Evolutionary conservation across 2,797 vertebrate genomes (phyloP), one percentile per base, ranked within the genome.

Genomic region (Mus spretus): DNA sequence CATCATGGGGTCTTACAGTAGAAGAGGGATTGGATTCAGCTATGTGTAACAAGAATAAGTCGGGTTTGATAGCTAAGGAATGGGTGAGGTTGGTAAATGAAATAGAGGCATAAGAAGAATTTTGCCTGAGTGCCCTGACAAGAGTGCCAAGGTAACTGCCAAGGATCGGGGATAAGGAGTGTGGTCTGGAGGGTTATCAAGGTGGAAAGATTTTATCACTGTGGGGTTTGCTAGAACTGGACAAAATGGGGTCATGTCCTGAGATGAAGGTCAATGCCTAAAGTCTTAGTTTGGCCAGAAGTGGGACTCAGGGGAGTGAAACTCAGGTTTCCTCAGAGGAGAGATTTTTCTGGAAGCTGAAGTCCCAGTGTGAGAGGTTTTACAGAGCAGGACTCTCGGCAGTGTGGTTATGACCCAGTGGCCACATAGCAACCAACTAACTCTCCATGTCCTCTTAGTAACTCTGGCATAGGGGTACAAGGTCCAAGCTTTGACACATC

Each of bases 391-490:
- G 5, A 2, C 6, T 61, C 65, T 1, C 2, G 10, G 34, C 40
- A n/a, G 19, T 0, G 1, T 3, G 3, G 37, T 44, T 67, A 74
- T 57, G 47, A 44, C 37, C 31, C 44, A 47, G 6, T 55, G 2
- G 1, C 24, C 13, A 24, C 2, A 0, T 1, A 0, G 20, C 13
- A 57, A 6, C 0, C 24, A 34, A 6, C 0, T 19, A 34, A 4
- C 50, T 10, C 44, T 31, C 44, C 3, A 11, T 31, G 37, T 15
- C 15, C 26, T 63, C 34, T 79, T 40, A 59, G 24, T 12, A 20
- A 14, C 34, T 53, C 31, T 74, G 50, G 28, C 28, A 5, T 4
- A 0, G 47, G 53, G 15, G 22, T 4, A 17, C 7, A 80, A 53
- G 50, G 24, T 57, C 20, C 3, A 0, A 7, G 6, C 31, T 72